Percentiles rank a stretch among this genome's conserved stretches.
phyloP scores from a whole-genome alignment of 2,888 invertebrate species.

The Troides aeacus region DNA sequence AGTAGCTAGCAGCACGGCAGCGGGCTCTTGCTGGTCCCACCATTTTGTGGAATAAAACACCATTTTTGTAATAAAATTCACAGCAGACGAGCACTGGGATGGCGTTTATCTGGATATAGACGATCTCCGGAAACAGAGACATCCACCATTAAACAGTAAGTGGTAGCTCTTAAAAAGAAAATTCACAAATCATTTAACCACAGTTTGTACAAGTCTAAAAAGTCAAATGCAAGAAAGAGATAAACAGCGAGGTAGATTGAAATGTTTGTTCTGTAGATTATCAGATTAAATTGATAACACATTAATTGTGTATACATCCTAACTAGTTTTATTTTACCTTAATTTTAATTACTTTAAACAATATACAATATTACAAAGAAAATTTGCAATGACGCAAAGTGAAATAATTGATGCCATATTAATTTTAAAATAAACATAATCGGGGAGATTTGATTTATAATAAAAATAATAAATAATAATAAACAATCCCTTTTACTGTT shows the following conservation, averaged over 20 bases:
- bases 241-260: slow-evolving; percentile 64
- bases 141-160: no score
- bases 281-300: slow-evolving; percentile 23
- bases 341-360: slow-evolving; percentile 3
- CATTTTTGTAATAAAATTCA: no score
- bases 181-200: slow-evolving; percentile 14
- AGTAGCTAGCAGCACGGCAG: no score
- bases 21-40: no score
- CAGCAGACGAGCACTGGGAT: no score
- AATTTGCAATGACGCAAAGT: slow-evolving; percentile 11
- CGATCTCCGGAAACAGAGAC: no score
- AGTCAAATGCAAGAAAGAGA: slow-evolving; percentile 33
- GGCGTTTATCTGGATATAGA: no score
- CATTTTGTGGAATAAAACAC: no score
- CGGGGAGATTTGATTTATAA: slow-evolving; percentile 12
- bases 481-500: background rate
- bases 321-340: slow-evolving; percentile 17
- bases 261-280: slow-evolving; percentile 47
- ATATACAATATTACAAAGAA: slow-evolving; percentile 21
- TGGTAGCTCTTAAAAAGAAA: slow-evolving; percentile 5
- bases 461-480: background rate
- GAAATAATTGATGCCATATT: slow-evolving; percentile 7
- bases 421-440: slow-evolving; percentile 5
- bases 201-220: slow-evolving; percentile 12
- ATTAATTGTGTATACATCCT: slow-evolving; percentile 29